Evolutionary conservation across 2,113 vertebrate species (phyloP), one percentile per base, ranked within the genome.

Genomic region (Corythornis vintsioides): DNA sequence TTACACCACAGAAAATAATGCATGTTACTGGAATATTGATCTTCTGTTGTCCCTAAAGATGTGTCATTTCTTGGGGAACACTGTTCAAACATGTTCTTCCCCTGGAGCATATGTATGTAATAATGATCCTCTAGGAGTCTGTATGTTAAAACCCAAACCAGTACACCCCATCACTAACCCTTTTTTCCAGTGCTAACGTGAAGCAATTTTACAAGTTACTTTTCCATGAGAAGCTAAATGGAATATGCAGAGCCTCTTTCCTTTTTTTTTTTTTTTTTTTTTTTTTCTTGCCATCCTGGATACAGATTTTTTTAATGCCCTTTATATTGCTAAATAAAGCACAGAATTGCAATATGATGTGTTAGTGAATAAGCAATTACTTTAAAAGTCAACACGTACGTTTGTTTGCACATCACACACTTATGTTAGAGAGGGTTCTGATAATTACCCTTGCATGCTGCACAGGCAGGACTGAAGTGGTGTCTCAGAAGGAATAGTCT

Each of bases 331-430:
- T 80, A 64, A 79, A 57, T 86, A n/a, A 80, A 86, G 56, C 48
- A 53, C 25, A 83, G 92, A 63, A 67, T 66, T 74, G 61, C 56
- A 59, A 60, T 29, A 76, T 29, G 65, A n/a, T n/a, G 26, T 90
- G 55, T 48, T 83, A 42, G 74, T 79, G 89, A 93, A 73, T 82
- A 89, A 75, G 56, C 50, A 56, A 33, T 83, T 79, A 22, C 76
- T 93, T 93, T 75, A 85, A 72, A 90, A 91, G 85, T 83, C 88
- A 91, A 47, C 56, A 33, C 3, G 6, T 70, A 40, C 86, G 7
- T 90, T 94, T 88, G 75, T 91, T 96, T 97, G 91, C 84, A 70
- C 82, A 56, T 94, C 83, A 71, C 78, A 11, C 66, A 47, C 69
- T 90, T 86, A 26, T 82, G 55, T 57, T 86, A 77, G 75, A 86